Evolutionary conservation across 64 coral and sea anemone species (phyloP).

Genomic region (Astreopora myriophthalma): DNA sequence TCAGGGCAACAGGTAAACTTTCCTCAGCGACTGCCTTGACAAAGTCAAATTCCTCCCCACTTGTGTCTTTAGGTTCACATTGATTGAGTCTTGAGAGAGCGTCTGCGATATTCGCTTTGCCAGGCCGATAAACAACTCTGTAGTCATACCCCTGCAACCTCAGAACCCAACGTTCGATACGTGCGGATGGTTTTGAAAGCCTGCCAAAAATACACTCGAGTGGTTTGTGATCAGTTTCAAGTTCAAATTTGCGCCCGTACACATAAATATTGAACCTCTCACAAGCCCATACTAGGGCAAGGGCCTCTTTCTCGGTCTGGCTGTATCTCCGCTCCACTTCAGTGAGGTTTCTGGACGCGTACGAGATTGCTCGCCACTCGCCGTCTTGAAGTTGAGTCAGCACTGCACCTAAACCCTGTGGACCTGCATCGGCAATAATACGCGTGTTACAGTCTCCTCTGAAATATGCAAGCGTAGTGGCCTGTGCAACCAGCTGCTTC

Average conservation of each 20-base stretch:
- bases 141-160: neutral
- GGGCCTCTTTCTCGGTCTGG: neutral
- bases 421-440: neutral
- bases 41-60: neutral
- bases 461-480: neutral
- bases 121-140: neutral
- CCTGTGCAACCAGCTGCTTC: neutral
- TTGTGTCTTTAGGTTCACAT: neutral
- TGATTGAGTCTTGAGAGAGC: neutral
- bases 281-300: neutral
- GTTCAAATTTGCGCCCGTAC: neutral
- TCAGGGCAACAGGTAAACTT: neutral
- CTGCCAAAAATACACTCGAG: slow-evolving; percentile 4
- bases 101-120: slow-evolving; percentile 42
- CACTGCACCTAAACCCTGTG: neutral
- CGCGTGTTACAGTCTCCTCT: neutral
- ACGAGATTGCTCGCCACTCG: neutral
- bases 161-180: neutral
- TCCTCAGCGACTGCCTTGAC: neutral
- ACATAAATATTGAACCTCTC: neutral
- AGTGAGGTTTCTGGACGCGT: neutral
- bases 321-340: neutral
- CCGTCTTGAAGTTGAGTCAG: slow-evolving; percentile 2
- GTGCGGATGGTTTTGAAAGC: neutral
- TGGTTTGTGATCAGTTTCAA: slow-evolving; percentile 14